These are phyloP conservation scores for Enteromius paludinosus DNA, from an alignment of 2,797 vertebrate genomes.

Conservation along the genomic window DNA sequence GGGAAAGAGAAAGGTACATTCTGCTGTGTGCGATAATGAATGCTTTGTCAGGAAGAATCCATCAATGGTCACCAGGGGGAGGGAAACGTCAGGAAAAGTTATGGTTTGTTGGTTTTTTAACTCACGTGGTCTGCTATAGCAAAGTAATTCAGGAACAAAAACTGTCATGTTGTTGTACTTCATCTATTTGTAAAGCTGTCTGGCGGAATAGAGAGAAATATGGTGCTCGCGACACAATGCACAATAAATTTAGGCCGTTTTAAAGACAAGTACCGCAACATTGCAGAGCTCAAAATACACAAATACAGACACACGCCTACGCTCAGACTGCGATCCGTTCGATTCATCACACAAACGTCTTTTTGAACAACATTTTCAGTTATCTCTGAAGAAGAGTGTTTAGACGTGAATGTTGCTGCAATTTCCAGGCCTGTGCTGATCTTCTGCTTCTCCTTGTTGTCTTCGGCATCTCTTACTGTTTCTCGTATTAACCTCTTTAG, in stretches of 20 bases:
- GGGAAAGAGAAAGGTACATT: slow-evolving; percentile 81
- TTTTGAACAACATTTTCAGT: neutral
- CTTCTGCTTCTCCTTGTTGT: neutral
- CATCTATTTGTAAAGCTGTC: slow-evolving; percentile 86
- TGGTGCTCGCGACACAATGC: slow-evolving; percentile 76
- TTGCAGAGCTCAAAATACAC: slow-evolving; percentile 38
- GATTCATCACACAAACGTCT: neutral
- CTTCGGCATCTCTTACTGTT: slow-evolving; percentile 7
- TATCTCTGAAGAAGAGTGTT: neutral
- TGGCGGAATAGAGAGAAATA: slow-evolving; percentile 86
- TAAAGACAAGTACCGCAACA: slow-evolving; percentile 46
- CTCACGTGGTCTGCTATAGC: slow-evolving; percentile 86
- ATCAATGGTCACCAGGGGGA: slow-evolving; percentile 89
- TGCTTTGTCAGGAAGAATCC: slow-evolving; percentile 88
- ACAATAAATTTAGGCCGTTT: slow-evolving; percentile 66
- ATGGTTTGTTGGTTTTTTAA: slow-evolving; percentile 91
- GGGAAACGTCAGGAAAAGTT: slow-evolving; percentile 90
- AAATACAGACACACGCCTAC: slow-evolving; percentile 40
- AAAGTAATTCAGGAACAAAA: slow-evolving; percentile 93
- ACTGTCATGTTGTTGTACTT: slow-evolving; percentile 87
- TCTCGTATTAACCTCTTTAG: slow-evolving; percentile 71
- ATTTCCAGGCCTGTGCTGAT: neutral
- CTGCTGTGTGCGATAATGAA: slow-evolving; percentile 88
- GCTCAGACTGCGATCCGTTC: neutral
- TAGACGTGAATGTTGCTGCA: neutral